Evolutionary conservation across 2,797 vertebrate species (phyloP).

Genomic region (Myotis myotis): DNA sequence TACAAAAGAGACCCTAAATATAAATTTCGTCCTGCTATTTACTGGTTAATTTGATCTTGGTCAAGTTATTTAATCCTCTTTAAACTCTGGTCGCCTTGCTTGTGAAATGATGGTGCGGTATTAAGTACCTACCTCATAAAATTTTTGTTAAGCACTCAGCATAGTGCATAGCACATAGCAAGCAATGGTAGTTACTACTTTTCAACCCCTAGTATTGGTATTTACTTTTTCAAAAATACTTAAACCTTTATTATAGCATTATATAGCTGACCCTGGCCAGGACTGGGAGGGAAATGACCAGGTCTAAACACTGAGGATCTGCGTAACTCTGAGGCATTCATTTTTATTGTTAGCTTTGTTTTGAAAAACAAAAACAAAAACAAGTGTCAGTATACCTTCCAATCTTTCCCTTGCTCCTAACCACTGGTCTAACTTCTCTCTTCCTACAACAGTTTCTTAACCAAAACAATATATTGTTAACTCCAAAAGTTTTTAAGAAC

Average conservation of each 20-base stretch:
- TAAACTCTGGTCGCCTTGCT: background rate
- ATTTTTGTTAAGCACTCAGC: background rate
- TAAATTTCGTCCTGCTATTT: slow-evolving; percentile 7
- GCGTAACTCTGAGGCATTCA: background rate
- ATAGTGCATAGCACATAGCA: background rate
- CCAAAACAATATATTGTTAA: slow-evolving; percentile 25
- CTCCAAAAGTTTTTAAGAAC: slow-evolving; percentile 36
- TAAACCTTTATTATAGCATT: slow-evolving; percentile 7
- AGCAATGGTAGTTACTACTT: background rate
- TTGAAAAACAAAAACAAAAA: background rate
- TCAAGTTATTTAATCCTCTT: slow-evolving; percentile 8
- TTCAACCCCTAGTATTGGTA: background rate
- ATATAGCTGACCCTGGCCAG: background rate
- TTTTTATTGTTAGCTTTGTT: slow-evolving; percentile 34
- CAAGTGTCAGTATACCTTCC: background rate
- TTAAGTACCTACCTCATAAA: background rate
- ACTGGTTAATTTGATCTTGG: background rate
- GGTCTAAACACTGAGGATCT: background rate
- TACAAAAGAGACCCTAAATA: background rate
- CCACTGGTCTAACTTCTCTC: background rate
- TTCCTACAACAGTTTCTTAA: slow-evolving; percentile 19
- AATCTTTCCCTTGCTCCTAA: background rate
- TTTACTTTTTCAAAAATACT: slow-evolving; percentile 44
- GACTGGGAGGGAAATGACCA: background rate
- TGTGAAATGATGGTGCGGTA: background rate